A percentile compares a stretch with the other conserved stretches of the same genome.
Conservation (phyloP, 2,888 invertebrate species). For the Pecten maximus region DNA sequence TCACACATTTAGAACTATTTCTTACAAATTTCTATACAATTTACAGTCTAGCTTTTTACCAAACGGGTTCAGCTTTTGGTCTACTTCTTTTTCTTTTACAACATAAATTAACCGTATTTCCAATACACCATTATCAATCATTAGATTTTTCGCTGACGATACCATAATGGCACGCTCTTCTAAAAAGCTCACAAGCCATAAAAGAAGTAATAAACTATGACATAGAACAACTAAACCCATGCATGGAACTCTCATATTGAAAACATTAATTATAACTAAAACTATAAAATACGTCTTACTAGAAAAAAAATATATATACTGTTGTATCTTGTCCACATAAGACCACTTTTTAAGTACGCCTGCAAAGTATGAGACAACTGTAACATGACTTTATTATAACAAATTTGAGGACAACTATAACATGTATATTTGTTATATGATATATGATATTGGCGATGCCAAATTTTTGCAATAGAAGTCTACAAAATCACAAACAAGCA, state of each 20-base stretch:
- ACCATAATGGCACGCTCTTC: neutral
- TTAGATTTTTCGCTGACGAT: neutral
- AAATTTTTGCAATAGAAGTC: too few species aligned
- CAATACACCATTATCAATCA: neutral
- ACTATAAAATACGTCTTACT: neutral
- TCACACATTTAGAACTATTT: neutral
- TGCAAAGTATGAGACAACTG: neutral
- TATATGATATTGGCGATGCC: too few species aligned
- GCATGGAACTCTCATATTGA: neutral
- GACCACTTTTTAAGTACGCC: neutral
- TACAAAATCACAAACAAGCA: too few species aligned
- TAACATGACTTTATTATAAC: neutral
- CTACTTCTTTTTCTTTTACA: neutral
- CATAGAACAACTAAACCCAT: too few species aligned
- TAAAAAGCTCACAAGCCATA: neutral
- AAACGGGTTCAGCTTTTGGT: neutral
- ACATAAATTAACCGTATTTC: neutral
- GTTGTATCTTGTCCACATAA: neutral
- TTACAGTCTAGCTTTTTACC: neutral
- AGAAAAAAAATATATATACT: neutral
- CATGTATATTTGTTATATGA: too few species aligned
- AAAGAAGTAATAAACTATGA: too few species aligned
- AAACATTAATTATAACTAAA: neutral
- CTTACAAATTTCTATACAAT: slow-evolving; percentile 16
- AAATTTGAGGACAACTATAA: neutral